Evolutionary conservation across 2,888 invertebrate genomes (phyloP), one percentile per base, ranked within the genome.

Genomic region (Metalampra italica): DNA sequence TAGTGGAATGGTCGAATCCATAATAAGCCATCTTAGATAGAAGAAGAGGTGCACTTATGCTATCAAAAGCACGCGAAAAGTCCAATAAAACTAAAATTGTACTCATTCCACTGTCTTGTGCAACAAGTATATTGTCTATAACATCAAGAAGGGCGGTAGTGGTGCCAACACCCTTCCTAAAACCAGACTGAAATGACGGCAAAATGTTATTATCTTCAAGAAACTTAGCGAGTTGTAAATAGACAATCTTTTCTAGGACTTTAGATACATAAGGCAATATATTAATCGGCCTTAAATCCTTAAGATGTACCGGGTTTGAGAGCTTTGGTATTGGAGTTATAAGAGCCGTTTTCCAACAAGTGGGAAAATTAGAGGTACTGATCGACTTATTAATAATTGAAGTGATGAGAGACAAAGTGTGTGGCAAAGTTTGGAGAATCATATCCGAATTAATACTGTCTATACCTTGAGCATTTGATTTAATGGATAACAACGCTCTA

Each of bases 221-320:
- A 29, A 30, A 51, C 8, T 42, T 9, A 0, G 15, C 37, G 0
- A 53, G n/a, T 44, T 55, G 55, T 1, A 13, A 12, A 1, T 48
- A 43, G 0, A 55, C 51, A 0, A 51, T 37, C 37, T 46, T 56
- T 46, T 56, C 56, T 8, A 50, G 22, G 9, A 56, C 38, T 47
- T 56, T 56, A 8, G 56, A 52, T 1, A 52, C 5, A 15, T 41
- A 36, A 2, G 47, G 47, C 7, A 54, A 38, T 13, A 51, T 47
- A 29, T 47, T 51, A 7, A 54, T 53, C 2, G 52, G 46, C 3
- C 52, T n/a, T 7, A 52, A 15, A 30, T 52, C 49, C 9, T 44
- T 42, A 0, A 43, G 0, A 3, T 22, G 29, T 14, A 12, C 12
- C 1, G 38, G 12, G 9, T 37, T 40, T 1, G 13, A 7, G 0